These are phyloP conservation scores for Parotocinclus haroldoi DNA, from an alignment of 2,797 vertebrate genomes.

Conservation along the genomic window DNA sequence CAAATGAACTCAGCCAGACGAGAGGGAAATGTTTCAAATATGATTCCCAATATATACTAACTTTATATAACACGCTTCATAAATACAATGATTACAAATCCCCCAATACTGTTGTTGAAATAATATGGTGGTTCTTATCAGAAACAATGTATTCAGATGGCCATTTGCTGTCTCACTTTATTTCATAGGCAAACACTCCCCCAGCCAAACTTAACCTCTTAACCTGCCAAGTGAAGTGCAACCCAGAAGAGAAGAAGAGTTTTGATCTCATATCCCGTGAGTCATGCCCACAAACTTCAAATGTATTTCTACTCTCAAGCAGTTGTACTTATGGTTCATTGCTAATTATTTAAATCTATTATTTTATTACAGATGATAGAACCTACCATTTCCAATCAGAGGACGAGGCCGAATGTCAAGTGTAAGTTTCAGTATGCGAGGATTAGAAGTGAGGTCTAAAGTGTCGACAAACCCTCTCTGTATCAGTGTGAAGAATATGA, in stretches of 20 bases:
- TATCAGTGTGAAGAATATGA: no score
- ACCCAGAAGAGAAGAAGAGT: background rate
- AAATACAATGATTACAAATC: no score
- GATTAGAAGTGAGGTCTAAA: background rate
- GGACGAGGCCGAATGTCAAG: constrained; percentile 90
- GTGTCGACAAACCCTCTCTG: no score
- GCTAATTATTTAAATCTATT: constrained; percentile 1
- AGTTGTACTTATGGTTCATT: background rate
- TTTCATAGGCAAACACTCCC: background rate
- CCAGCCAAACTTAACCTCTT: background rate
- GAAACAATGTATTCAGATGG: no score
- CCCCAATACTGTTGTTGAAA: no score
- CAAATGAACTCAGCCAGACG: no score
- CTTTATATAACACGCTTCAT: no score
- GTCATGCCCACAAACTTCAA: constrained; percentile 43
- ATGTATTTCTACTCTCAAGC: background rate
- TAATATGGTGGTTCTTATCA: no score
- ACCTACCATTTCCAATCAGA: constrained; percentile 95
- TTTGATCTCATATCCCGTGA: constrained; percentile 92
- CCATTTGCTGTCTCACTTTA: background rate
- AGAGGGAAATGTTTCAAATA: no score
- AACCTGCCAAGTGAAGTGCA: constrained; percentile 6
- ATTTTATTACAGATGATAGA: constrained; percentile 78
- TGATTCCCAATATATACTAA: no score
- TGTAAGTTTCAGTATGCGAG: constrained; percentile 73